These are phyloP conservation scores for Apaloderma vittatum DNA, from an alignment of 2,113 vertebrate genomes.

Conservation along the genomic window DNA sequence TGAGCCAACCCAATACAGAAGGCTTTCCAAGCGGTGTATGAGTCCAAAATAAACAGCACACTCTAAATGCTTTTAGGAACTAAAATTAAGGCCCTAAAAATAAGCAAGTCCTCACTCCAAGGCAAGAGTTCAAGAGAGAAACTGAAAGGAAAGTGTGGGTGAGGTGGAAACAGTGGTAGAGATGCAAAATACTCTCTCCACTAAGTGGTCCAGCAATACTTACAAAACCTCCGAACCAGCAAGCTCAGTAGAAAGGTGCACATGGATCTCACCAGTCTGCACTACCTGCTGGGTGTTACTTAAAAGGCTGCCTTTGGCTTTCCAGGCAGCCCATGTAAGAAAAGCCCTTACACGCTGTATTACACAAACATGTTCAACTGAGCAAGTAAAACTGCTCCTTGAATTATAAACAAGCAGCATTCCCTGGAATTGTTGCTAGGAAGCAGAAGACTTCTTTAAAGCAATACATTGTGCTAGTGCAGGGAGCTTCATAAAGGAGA, in stretches of 20 bases:
- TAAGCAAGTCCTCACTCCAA: background rate
- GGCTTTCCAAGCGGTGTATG: background rate
- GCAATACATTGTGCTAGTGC: background rate
- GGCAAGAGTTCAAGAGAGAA: background rate
- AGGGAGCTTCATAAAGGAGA: background rate
- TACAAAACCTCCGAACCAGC: background rate
- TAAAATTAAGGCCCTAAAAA: background rate
- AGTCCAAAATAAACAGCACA: background rate
- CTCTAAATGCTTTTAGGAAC: background rate
- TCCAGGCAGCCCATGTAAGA: background rate
- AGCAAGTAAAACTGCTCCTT: background rate
- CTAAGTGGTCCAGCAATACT: background rate
- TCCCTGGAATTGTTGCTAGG: background rate
- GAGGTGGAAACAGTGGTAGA: background rate
- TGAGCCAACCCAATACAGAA: too few relatives aligned
- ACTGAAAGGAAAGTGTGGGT: background rate
- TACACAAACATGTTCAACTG: background rate
- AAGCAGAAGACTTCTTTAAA: background rate
- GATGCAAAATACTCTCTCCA: background rate
- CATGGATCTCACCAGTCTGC: background rate
- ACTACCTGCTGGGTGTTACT: background rate
- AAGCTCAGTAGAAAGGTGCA: background rate
- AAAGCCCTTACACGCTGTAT: background rate
- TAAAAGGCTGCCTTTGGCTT: background rate
- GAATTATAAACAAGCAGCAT: background rate